Evolutionary conservation across 2,113 vertebrate species (phyloP), one percentile per base, ranked within the genome.

Genomic region (Oryzias curvinotus): DNA sequence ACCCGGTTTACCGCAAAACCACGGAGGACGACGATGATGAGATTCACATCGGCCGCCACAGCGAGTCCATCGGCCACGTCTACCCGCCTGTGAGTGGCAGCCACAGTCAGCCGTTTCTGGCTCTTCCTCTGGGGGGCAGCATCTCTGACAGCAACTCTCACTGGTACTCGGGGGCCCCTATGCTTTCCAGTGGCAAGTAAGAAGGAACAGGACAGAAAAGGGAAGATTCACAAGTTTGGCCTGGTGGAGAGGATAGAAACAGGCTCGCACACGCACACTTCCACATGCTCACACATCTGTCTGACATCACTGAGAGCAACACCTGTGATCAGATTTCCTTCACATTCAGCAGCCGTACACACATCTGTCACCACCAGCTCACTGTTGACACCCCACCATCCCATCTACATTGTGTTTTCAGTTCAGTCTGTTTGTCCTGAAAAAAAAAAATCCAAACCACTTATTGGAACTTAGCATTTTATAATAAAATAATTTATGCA

Each of bases 1-100:
- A 99, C 85, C 97, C 97, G 0, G 97, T 99, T 0, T 99, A 99
- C 62, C 95, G 97, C 82, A 99, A 99, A 73, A 99, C 96, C 62
- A 98, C 96, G 0, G 97, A 98, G 81, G 97, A 99, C 12, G 97
- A 98, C 57, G 93, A 94, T 51, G 97, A 98, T 0, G 96, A 99
- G 58, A 97, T 98, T 79, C 96, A 98, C 87, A 98, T 98, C 75
- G 96, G 95, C 25, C 90, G 94, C 49, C 92, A 93, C 64, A 92
- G 94, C 82, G 96, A 97, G 73, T 95, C 85, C 74, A 64, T 98
- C 46, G 97, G 97, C 1, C 97, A 99, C 7, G 93, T 98, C 83
- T 99, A 99, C 78, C 97, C 97, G 57, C 93, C 97, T 80, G 97
- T 99, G 92, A 98, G 96, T 95, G 80, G 71, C 71, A 77, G 86